Evolutionary conservation across 1,140 invertebrate species (phyloP), one percentile per base, ranked within the genome.

Genomic region (Megalonaias nervosa): DNA sequence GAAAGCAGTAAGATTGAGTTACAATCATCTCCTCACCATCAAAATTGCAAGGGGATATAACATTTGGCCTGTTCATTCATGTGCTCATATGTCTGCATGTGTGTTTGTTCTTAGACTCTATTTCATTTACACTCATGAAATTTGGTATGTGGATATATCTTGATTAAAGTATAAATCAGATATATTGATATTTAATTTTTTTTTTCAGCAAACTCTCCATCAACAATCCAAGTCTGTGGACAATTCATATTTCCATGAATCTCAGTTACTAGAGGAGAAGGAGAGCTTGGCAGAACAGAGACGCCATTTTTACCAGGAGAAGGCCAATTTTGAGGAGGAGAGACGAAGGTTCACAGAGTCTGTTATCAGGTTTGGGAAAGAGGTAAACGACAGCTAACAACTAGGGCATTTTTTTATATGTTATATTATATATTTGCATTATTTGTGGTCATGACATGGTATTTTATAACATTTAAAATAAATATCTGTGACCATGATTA

Each of bases 311-410:
- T 82, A 82, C 58, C 82, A 90, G 74, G 86, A 88, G 76, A 88
- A 88, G 69, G 80, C 80, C 1, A 84, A 87, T 76, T 89, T 90
- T 84, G 85, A 88, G 71, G 85, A 88, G 31, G 89, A 90, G 67
- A 74, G 85, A 26, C 81, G 76, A 66, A 67, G 82, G 56, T 83
- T 87, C 31, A 85, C 85, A 61, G 87, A 90, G 68, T 86, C 84
- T 55, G 86, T 86, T 16, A 14, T 85, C 55, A 79, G 73, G 78
- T 79, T 89, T 15, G 79, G 79, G 9, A 80, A 77, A 74, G 85
- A 89, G 83, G 87, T 87, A 76, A n/a, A 60, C 71, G 23, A 16
- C 55, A 14, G 9, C 38, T 48, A 48, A 48, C 38, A 48, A 48
- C 38, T 48, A 48, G 26, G 26, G 38, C 38, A 48, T 48, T 6